Evolutionary conservation across 2,888 invertebrate genomes (phyloP).

Genomic region (Euphydryas editha): DNA sequence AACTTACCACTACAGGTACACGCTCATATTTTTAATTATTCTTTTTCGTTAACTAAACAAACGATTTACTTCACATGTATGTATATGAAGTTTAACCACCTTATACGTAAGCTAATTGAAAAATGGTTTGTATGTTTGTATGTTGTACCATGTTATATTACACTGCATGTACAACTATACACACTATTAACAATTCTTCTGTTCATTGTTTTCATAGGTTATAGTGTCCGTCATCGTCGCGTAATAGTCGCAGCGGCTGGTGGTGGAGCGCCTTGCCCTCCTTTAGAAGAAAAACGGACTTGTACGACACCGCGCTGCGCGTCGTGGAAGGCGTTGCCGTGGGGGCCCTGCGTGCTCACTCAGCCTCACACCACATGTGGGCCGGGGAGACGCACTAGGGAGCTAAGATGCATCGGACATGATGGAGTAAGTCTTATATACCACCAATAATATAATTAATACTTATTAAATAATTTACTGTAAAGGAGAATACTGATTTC

Average conservation of each 20-base stretch:
- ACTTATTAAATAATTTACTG: neutral
- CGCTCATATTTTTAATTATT: neutral
- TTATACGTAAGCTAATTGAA: too few species aligned
- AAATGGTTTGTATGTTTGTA: too few species aligned
- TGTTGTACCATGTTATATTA: too few species aligned
- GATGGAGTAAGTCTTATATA: slow-evolving; percentile 68
- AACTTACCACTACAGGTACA: slow-evolving; percentile 77
- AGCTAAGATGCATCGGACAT: slow-evolving; percentile 82
- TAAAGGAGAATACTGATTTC: too few species aligned
- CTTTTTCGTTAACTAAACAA: neutral
- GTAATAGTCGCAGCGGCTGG: slow-evolving; percentile 79
- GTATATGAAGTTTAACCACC: too few species aligned
- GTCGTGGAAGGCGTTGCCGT: slow-evolving; percentile 78
- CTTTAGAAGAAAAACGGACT: slow-evolving; percentile 81
- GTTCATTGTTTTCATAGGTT: slow-evolving; percentile 59
- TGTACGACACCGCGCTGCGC: slow-evolving; percentile 81
- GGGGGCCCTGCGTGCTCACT: slow-evolving; percentile 78
- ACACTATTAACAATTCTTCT: neutral
- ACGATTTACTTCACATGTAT: too few species aligned
- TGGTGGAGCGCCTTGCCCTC: slow-evolving; percentile 77
- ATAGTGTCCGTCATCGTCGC: slow-evolving; percentile 74
- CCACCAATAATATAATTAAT: neutral
- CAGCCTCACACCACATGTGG: slow-evolving; percentile 81
- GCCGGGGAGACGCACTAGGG: slow-evolving; percentile 82
- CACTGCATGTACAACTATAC: too few species aligned